Evolutionary conservation across 2,113 vertebrate genomes (phyloP).

Genomic region (Bufo gargarizans): DNA sequence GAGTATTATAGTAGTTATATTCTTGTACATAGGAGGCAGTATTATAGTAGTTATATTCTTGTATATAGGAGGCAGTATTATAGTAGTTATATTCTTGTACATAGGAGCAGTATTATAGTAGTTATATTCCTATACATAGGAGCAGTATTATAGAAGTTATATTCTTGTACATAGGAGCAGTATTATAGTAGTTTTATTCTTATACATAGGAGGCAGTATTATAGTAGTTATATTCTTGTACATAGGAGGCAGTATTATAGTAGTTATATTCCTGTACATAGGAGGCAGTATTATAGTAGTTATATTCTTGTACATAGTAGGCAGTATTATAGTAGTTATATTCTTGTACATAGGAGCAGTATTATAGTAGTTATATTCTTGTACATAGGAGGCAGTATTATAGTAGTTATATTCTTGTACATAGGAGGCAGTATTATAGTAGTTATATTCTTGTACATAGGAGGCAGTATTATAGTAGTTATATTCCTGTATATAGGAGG

Average conservation of each 20-base stretch:
- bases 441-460: not conserved
- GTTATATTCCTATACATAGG: constrained; percentile 2
- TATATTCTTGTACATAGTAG: not conserved
- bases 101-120: constrained; percentile 7
- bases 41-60: constrained; percentile 18
- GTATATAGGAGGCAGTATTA: not conserved
- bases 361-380: constrained; percentile 9
- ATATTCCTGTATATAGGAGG: not conserved
- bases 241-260: not conserved
- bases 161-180: not conserved
- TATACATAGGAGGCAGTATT: not conserved
- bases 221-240: constrained; percentile 4
- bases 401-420: constrained; percentile 2
- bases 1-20: constrained; percentile 9
- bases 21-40: not conserved
- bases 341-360: not conserved
- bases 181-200: constrained; percentile 8
- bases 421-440: not conserved
- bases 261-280: not conserved
- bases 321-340: constrained; percentile 8
- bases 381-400: not conserved
- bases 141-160: not conserved
- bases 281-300: not conserved
- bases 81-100: constrained; percentile 17
- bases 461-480: no score